phyloP scores from a whole-genome alignment of 2,888 invertebrate species.

The Cryptocheilus praepositus region DNA sequence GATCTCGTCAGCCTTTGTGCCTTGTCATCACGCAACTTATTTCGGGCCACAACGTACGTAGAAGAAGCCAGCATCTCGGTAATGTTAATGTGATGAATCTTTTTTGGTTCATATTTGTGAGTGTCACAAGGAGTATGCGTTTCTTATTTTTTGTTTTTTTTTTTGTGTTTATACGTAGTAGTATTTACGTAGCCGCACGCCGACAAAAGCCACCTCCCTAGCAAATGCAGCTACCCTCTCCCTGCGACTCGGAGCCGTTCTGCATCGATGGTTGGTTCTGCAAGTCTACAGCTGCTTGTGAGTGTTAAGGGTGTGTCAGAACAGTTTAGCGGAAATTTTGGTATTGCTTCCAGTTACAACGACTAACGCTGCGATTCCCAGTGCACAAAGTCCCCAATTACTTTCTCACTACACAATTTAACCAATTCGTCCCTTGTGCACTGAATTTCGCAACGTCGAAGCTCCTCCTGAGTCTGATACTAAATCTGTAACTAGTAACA shows the following conservation, averaged over 20 bases:
- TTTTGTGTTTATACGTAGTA: not conserved
- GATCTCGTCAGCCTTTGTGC: conserved; percentile 11
- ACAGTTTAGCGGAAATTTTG: not conserved
- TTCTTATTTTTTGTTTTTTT: conserved; percentile 30
- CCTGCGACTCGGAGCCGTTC: conserved; percentile 87
- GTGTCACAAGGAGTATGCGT: conserved; percentile 17
- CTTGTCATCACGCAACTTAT: conserved; percentile 42
- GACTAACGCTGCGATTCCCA: not conserved
- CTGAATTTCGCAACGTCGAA: no score
- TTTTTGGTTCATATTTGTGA: not conserved
- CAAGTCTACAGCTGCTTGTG: conserved; percentile 84
- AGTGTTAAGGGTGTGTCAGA: conserved; percentile 68
- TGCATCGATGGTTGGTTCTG: conserved; percentile 89
- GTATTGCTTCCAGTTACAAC: not conserved
- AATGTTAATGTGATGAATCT: conserved; percentile 49
- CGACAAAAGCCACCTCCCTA: conserved; percentile 70
- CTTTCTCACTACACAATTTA: no score
- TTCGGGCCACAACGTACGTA: conserved; percentile 50
- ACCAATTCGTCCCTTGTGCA: no score
- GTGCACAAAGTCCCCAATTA: no score
- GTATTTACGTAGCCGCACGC: conserved; percentile 24
- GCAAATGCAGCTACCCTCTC: conserved; percentile 90
- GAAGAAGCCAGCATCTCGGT: conserved; percentile 61
- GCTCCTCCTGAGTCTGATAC: no score
- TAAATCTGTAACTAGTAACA: no score